Evolutionary conservation across 2,797 vertebrate species (phyloP).

Genomic region (Sarcophilus harrisii): DNA sequence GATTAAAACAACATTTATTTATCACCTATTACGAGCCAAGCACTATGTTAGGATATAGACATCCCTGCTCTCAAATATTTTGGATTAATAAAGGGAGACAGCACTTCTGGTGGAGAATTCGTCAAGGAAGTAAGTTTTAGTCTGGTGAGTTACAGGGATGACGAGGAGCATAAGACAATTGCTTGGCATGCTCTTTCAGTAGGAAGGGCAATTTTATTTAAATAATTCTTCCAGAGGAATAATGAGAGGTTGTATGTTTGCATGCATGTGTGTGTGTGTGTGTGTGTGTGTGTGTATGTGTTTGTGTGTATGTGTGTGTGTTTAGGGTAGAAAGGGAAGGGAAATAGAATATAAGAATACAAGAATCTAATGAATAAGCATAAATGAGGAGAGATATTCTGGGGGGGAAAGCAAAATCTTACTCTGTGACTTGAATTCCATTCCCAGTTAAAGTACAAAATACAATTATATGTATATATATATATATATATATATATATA

Average conservation of each 20-base stretch:
- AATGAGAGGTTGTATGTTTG: neutral
- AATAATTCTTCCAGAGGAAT: neutral
- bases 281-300: neutral
- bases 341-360: neutral
- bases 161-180: neutral
- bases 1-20: neutral
- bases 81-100: neutral
- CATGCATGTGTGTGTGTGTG: neutral
- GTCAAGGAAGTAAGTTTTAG: neutral
- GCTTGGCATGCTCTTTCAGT: neutral
- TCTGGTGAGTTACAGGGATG: neutral
- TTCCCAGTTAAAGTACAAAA: neutral
- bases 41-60: neutral
- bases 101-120: neutral
- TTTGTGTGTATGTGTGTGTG: neutral
- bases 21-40: neutral
- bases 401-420: neutral
- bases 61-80: neutral
- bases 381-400: conserved; percentile 15
- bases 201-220: neutral
- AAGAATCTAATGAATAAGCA: neutral
- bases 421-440: neutral
- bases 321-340: neutral
- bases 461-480: neutral
- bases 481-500: no score